A percentile compares a stretch with the other conserved stretches of the same genome.
Conservation (phyloP, 2,888 invertebrate species). For the Sussaba pulchella region DNA sequence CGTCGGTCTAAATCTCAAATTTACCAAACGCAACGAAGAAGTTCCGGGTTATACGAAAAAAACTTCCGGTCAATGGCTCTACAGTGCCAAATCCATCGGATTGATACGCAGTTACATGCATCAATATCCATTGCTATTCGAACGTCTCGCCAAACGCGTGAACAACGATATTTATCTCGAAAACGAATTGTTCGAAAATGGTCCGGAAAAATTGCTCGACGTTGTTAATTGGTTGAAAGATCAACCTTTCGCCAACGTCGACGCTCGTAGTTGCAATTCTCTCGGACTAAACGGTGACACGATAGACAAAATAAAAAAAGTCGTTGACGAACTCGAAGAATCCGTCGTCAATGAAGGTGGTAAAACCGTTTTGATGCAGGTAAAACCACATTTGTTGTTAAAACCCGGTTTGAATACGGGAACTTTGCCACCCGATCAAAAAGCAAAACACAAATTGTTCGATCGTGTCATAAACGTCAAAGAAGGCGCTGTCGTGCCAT, state of each 20-base stretch:
- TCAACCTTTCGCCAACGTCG: constrained; percentile 87
- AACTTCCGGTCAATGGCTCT: constrained; percentile 89
- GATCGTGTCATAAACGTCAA: constrained; percentile 94
- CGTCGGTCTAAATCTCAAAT: constrained; percentile 96
- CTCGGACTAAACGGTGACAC: constrained; percentile 89
- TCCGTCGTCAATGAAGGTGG: constrained; percentile 72
- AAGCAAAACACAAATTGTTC: constrained; percentile 88
- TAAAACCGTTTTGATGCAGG: constrained; percentile 89
- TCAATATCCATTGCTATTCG: constrained; percentile 91
- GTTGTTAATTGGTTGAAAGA: constrained; percentile 89
- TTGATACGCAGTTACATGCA: constrained; percentile 90
- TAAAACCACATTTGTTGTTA: constrained; percentile 92
- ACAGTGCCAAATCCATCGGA: constrained; percentile 91
- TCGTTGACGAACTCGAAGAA: constrained; percentile 81
- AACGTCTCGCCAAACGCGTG: constrained; percentile 85
- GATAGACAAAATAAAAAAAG: constrained; percentile 85
- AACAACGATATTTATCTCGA: constrained; percentile 88
- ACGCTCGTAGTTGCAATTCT: constrained; percentile 89
- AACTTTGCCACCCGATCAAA: constrained; percentile 88
- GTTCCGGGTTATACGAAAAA: constrained; percentile 94
- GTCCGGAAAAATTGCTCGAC: constrained; percentile 85
- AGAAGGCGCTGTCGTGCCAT: constrained; percentile 91
- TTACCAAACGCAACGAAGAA: constrained; percentile 91
- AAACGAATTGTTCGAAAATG: constrained; percentile 88
- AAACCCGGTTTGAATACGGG: constrained; percentile 87